A percentile compares a stretch with the other conserved stretches of the same genome.
These are phyloP conservation scores for Crocuta crocuta DNA, from an alignment of 2,113 vertebrate species.

Conservation along the genomic window DNA sequence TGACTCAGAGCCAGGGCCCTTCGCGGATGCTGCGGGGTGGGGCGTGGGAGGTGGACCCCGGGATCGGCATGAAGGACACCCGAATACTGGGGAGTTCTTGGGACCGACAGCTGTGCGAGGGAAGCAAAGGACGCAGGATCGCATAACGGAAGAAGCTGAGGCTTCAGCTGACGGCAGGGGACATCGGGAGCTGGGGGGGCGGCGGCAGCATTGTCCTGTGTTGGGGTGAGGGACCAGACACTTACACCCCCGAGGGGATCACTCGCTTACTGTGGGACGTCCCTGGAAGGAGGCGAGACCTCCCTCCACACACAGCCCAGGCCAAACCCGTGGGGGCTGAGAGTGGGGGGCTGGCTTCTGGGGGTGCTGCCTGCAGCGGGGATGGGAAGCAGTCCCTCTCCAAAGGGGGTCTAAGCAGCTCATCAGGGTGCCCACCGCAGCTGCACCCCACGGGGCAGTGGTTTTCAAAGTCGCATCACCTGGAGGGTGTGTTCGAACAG, in stretches of 20 bases:
- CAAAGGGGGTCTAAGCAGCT: not conserved
- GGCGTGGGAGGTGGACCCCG: too few species aligned
- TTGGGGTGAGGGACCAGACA: not conserved
- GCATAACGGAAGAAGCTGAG: not conserved
- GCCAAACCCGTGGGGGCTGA: not conserved
- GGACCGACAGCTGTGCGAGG: too few species aligned
- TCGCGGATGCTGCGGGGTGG: fast-evolving
- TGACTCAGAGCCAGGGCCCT: too few species aligned
- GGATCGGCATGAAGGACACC: not conserved
- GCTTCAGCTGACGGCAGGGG: not conserved
- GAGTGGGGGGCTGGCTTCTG: not conserved
- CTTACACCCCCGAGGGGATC: fast-evolving
- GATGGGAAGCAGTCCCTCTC: not conserved
- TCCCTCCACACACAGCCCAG: not conserved
- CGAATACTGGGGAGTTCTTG: not conserved
- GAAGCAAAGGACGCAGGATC: not conserved
- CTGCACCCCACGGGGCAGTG: not conserved
- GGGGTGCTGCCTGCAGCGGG: not conserved
- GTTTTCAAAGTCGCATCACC: not conserved
- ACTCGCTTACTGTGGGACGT: too few species aligned
- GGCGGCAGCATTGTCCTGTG: not conserved
- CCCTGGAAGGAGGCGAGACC: not conserved
- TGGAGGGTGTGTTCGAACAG: not conserved
- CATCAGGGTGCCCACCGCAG: fast-evolving
- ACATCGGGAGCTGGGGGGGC: not conserved